A percentile compares a stretch with the other conserved stretches of the same genome.
Evolutionary conservation across 2,113 vertebrate genomes (phyloP).

Genomic region (Toxostoma redivivum): DNA sequence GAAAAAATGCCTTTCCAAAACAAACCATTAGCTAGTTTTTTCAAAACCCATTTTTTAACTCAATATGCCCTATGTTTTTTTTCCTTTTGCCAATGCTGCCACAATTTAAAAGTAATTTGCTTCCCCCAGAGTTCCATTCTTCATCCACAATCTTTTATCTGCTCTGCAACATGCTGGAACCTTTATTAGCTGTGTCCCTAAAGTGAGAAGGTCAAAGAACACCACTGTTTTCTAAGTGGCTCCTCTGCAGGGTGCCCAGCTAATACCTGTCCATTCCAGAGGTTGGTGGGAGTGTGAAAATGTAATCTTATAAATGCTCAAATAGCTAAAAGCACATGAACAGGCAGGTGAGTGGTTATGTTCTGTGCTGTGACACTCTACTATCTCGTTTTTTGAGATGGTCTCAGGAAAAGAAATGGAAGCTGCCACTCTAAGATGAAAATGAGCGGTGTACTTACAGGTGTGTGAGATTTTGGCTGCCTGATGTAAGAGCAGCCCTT

Average conservation of each 20-base stretch:
- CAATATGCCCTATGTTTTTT: not conserved
- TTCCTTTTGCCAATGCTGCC: not conserved
- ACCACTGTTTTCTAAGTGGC: not conserved
- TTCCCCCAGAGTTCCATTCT: not conserved
- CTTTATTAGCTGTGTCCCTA: not conserved
- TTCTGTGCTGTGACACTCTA: not conserved
- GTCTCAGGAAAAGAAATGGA: not conserved
- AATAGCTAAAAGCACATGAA: not conserved
- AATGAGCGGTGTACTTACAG: accelerated
- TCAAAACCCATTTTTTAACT: not conserved
- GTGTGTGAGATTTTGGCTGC: not conserved
- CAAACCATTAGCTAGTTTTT: not conserved
- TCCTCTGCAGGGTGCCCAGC: not conserved
- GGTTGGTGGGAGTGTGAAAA: not conserved
- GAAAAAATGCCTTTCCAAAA: not conserved
- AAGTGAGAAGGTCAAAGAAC: not conserved
- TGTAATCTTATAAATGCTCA: not conserved
- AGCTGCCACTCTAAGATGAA: not conserved
- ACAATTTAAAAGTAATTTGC: not conserved
- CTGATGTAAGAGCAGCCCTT: not conserved
- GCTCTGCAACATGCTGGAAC: not conserved
- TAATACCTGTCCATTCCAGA: not conserved
- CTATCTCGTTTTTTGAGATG: not conserved
- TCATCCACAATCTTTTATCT: not conserved
- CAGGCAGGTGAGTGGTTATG: not conserved